Conservation (phyloP, 1,140 invertebrate genomes). For the Probaryconus sp. region DNA sequence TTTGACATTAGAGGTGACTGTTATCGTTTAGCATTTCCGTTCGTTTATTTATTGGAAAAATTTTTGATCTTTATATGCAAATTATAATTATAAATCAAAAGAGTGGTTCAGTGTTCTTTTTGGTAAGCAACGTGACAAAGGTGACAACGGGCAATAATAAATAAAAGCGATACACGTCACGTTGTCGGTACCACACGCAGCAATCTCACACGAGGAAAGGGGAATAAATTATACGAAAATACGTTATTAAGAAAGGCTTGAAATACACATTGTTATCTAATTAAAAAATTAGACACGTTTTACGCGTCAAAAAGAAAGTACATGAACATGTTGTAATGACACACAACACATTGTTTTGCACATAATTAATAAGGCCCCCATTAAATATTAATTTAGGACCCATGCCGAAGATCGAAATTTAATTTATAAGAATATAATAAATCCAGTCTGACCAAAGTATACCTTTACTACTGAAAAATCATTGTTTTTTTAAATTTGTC, state of each 20-base stretch:
- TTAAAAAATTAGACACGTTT: conserved; percentile 15
- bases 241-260: conserved; percentile 8
- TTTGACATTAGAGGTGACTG: no score
- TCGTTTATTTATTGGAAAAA: conserved; percentile 10
- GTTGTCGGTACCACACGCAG: conserved; percentile 25
- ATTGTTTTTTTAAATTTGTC: no score
- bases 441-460: no score
- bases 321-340: no score
- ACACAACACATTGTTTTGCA: no score
- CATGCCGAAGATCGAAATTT: no score
- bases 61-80: conserved; percentile 4
- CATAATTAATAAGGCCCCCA: no score
- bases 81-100: conserved; percentile 24
- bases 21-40: background rate
- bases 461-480: no score
- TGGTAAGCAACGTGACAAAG: conserved; percentile 42
- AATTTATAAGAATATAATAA: no score
- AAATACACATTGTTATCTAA: conserved; percentile 14
- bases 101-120: conserved; percentile 50
- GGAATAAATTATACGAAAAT: conserved; percentile 26
- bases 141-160: conserved; percentile 44
- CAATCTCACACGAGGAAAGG: conserved; percentile 2
- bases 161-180: conserved; percentile 43
- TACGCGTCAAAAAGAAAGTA: conserved; percentile 1
- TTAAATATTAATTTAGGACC: no score